Conservation (phyloP, 2,888 invertebrate genomes). For the Tetramorium bicarinatum region DNA sequence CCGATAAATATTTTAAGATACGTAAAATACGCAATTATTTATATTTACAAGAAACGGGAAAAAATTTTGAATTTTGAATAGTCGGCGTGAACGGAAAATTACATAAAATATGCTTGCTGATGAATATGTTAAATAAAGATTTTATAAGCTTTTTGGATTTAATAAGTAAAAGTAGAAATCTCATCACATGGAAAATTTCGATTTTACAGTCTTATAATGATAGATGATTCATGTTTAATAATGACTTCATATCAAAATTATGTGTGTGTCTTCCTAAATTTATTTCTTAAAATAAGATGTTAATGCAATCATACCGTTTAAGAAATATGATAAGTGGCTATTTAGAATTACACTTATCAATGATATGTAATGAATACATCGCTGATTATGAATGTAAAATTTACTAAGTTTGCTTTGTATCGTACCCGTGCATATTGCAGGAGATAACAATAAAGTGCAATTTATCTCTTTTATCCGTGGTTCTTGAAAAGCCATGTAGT, state of each 20-base stretch:
- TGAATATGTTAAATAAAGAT: background rate
- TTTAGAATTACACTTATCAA: constrained; percentile 22
- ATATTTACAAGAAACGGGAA: too few relatives aligned
- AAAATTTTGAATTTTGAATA: too few relatives aligned
- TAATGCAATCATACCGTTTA: background rate
- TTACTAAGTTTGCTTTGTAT: background rate
- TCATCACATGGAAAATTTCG: constrained; percentile 10
- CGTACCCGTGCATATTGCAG: background rate
- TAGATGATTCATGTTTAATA: background rate
- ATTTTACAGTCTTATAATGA: background rate
- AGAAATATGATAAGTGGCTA: background rate
- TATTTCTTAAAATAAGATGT: background rate
- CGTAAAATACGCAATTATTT: too few relatives aligned
- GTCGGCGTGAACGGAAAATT: too few relatives aligned
- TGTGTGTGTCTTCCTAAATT: background rate
- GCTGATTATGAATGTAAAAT: background rate
- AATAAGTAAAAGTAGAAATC: background rate
- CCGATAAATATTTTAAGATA: too few relatives aligned
- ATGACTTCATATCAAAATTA: background rate
- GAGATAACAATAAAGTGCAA: constrained; percentile 31
- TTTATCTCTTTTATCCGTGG: constrained; percentile 29
- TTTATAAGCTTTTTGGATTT: background rate
- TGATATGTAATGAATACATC: background rate
- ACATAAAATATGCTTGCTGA: too few relatives aligned
- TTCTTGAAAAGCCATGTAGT: constrained; percentile 33